Base-by-base conservation (phyloP, 2,888 invertebrate genomes). In the Cephus spinipes region DNA sequence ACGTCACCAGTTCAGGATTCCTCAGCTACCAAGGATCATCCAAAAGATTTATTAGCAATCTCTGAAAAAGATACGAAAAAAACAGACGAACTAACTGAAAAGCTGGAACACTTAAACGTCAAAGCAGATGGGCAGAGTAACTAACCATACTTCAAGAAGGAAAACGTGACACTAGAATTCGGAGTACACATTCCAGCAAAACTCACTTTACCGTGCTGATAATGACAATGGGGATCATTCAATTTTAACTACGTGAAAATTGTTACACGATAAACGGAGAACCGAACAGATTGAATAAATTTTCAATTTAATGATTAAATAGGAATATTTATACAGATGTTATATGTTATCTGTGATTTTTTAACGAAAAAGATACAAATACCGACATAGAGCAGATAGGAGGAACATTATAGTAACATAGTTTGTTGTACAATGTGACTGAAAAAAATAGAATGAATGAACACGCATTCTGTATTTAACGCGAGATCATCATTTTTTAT, bases 21-120 rank as follows among this genome's bases (percentile, higher is more conserved):
- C 23, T 55, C 9, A 23, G 6, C 55, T 55, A 55, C 55, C 55
- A 55, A 55, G 23, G 55, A 23, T 55, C 9, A 23, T 55, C 23
- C 55, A 9, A 55, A 55, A 23, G 55, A 40, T 6, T 40, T 40
- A 40, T 15, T 15, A 69, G 69, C 4, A 15, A 69, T 12, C 11
- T 15, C 31, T 32, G 30, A 76, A n/a, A 78, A 76, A 75, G 81
- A 82, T 1, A 80, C 73, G 73, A 82, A 87, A 77, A 92, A 11
- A 91, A 92, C 88, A 82, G 93, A 93, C 12, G 93, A 93, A 85
- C 92, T 95, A 69, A 93, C 93, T 33, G 89, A 94, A 86, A 93
- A 94, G 90, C 88, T 95, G 76, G 93, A 93, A 84, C 93, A 94
- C 85, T 92, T 95, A 40, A 93, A 93, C 87, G 94, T 95, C 79